Conservation (phyloP, 2,888 invertebrate genomes). For the Monochamus alternatus region DNA sequence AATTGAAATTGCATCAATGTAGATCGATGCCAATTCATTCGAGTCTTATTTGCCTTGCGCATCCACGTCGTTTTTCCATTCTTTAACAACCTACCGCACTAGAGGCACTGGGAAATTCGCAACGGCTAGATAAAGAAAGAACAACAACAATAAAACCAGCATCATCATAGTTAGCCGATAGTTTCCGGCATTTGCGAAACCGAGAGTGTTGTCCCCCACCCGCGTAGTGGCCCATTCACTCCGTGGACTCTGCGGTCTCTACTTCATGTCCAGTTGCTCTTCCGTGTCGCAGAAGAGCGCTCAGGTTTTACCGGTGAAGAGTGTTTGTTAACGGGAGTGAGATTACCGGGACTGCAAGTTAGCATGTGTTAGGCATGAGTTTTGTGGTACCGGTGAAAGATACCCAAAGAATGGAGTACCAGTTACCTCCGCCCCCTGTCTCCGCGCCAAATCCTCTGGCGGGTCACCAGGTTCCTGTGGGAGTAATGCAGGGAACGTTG, state of each 20-base stretch:
- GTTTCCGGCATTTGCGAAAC: conserved; percentile 70
- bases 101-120: conserved; percentile 14
- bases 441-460: conserved; percentile 62
- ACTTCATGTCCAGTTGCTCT: conserved; percentile 68
- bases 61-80: conserved; percentile 5
- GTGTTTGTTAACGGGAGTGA: conserved; percentile 43
- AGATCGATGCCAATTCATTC: no score
- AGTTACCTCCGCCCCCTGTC: conserved; percentile 72
- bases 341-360: conserved; percentile 63
- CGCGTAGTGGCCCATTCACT: conserved; percentile 64
- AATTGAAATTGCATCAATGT: no score
- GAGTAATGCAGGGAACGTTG: conserved; percentile 78
- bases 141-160: conserved; percentile 50
- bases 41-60: not conserved
- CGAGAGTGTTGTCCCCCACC: conserved; percentile 63
- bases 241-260: conserved; percentile 59
- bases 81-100: conserved; percentile 10
- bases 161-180: conserved; percentile 47
- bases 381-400: conserved; percentile 70
- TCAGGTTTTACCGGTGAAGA: conserved; percentile 44
- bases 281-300: conserved; percentile 64
- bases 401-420: conserved; percentile 70
- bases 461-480: conserved; percentile 75
- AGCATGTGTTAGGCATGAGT: conserved; percentile 70
- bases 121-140: conserved; percentile 46